These are phyloP conservation scores for Salvelinus sp. DNA, from an alignment of 2,113 vertebrate genomes.

Conservation along the genomic window DNA sequence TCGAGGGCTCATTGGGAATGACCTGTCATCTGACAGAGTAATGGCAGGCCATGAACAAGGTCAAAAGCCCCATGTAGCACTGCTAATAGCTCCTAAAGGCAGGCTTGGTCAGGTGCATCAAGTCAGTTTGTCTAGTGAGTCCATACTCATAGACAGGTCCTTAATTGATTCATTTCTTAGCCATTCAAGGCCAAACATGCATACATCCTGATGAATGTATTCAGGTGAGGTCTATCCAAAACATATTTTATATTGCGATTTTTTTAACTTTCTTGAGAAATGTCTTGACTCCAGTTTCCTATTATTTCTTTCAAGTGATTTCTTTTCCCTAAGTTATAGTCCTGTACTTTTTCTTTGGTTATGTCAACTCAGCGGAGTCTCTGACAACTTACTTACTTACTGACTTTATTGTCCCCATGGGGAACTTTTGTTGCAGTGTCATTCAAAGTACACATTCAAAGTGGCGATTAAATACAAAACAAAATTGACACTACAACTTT, in stretches of 20 bases:
- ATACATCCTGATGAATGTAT: background rate
- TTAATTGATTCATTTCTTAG: background rate
- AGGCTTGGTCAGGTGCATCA: background rate
- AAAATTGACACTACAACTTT: too few relatives aligned
- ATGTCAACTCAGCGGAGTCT: background rate
- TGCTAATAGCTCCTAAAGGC: too few relatives aligned
- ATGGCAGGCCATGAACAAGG: background rate
- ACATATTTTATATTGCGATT: background rate
- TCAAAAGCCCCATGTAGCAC: background rate
- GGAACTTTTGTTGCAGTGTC: too few relatives aligned
- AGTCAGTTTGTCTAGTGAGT: background rate
- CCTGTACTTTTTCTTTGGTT: background rate
- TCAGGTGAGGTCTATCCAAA: background rate
- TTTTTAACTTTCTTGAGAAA: background rate
- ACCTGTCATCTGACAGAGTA: background rate
- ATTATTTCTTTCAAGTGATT: background rate
- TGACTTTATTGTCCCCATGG: too few relatives aligned
- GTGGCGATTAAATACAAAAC: too few relatives aligned
- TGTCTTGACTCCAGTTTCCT: background rate
- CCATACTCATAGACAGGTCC: background rate
- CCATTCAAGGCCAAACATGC: background rate
- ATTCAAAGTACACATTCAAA: too few relatives aligned
- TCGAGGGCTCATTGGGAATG: background rate
- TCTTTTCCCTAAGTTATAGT: conserved; percentile 1
- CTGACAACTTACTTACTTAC: background rate